Percentiles rank a stretch among this genome's conserved stretches.
Evolutionary conservation across 1,140 invertebrate genomes (phyloP).

Genomic region (Drosophila nikananu): DNA sequence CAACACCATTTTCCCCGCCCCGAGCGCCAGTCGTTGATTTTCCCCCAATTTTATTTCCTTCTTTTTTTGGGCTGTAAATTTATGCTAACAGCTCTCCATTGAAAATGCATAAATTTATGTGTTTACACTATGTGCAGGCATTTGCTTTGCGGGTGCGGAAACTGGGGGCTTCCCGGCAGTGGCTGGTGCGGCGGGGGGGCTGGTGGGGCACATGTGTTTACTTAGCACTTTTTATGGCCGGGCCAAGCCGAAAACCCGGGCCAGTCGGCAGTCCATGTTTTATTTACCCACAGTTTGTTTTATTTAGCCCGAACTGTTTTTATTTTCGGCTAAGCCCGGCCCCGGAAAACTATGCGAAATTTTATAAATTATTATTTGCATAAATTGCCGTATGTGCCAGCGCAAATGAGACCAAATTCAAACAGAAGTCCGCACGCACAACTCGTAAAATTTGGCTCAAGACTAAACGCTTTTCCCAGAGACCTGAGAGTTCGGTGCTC

Average conservation of each 20-base stretch:
- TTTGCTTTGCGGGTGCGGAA: slow-evolving; percentile 60
- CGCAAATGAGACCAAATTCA: slow-evolving; percentile 47
- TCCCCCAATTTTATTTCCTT: slow-evolving; percentile 21
- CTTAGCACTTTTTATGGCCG: slow-evolving; percentile 80
- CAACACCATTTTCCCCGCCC: slow-evolving; percentile 13
- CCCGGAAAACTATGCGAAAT: slow-evolving; percentile 68
- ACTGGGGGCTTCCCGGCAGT: not conserved
- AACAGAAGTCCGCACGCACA: slow-evolving; percentile 54
- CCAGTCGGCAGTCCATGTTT: slow-evolving; percentile 54
- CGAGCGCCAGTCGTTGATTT: slow-evolving; percentile 33
- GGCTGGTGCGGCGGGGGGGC: not conserved
- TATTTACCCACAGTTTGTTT: slow-evolving; percentile 73
- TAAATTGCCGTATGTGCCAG: slow-evolving; percentile 47
- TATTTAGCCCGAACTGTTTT: slow-evolving; percentile 49
- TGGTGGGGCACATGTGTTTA: slow-evolving; percentile 73
- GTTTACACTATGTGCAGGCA: slow-evolving; percentile 82
- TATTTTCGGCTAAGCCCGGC: slow-evolving; percentile 39
- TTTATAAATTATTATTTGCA: slow-evolving; percentile 82
- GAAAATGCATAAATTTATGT: slow-evolving; percentile 84
- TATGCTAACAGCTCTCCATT: slow-evolving; percentile 84
- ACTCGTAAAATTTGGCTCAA: slow-evolving; percentile 66
- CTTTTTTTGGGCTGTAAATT: slow-evolving; percentile 76
- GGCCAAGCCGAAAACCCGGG: slow-evolving; percentile 35
- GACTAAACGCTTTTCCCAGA: slow-evolving; percentile 35
- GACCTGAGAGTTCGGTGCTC: slow-evolving; percentile 4